Percentiles rank a stretch among this genome's conserved stretches.
phyloP scores from a whole-genome alignment of 2,888 invertebrate genomes.

The Invenusta paracnida region DNA sequence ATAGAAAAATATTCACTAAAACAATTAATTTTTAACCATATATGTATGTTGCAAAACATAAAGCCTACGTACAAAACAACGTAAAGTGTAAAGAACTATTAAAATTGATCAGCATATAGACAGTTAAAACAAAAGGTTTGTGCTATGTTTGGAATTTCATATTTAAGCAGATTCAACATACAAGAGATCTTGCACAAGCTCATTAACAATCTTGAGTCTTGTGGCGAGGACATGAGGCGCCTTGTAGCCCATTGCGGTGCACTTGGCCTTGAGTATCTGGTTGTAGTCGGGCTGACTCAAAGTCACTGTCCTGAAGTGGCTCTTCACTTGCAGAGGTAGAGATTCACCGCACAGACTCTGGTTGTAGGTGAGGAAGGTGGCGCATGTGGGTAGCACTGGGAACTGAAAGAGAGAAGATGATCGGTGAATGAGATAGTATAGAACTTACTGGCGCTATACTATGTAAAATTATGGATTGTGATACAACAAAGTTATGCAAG shows the following conservation, averaged over 20 bases:
- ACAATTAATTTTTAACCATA: no score
- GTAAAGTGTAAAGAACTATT: no score
- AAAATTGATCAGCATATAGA: no score
- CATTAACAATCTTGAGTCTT: slow-evolving; percentile 54
- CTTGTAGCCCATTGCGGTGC: slow-evolving; percentile 55
- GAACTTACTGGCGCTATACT: no score
- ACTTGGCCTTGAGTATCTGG: slow-evolving; percentile 56
- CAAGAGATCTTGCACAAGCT: slow-evolving; percentile 57
- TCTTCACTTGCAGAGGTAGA: slow-evolving; percentile 52
- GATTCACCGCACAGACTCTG: slow-evolving; percentile 33
- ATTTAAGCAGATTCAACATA: no score
- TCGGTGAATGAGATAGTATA: no score
- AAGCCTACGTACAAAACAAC: no score
- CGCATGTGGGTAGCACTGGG: slow-evolving; percentile 49
- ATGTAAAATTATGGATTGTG: no score
- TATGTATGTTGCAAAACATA: no score
- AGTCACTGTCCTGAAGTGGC: slow-evolving; percentile 55
- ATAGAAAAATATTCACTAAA: no score
- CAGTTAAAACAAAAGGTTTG: no score
- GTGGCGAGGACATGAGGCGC: slow-evolving; percentile 54
- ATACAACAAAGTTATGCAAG: neutral
- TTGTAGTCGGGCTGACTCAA: slow-evolving; percentile 55
- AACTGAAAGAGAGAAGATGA: slow-evolving; percentile 49
- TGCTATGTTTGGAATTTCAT: no score
- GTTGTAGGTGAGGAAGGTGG: slow-evolving; percentile 54